phyloP scores from a whole-genome alignment of 1,140 invertebrate genomes.

The Drosophila virilis region DNA sequence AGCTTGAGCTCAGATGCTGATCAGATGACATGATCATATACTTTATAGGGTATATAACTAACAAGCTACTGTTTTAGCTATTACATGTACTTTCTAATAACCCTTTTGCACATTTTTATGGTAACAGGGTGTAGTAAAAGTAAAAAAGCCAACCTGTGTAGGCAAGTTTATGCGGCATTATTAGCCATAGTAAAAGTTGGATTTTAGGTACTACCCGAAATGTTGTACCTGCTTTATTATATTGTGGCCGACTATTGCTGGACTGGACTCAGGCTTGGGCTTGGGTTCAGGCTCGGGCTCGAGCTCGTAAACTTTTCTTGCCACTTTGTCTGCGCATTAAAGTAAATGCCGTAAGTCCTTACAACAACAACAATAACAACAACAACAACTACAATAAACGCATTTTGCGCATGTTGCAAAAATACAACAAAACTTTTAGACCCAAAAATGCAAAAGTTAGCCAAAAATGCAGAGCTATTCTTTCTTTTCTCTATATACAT shows the following conservation, averaged over 20 bases:
- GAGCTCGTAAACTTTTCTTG: conserved; percentile 72
- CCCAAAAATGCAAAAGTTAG: conserved; percentile 52
- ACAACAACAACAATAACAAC: conserved; percentile 32
- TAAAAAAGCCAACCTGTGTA: conserved; percentile 56
- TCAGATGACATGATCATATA: not conserved
- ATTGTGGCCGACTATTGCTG: conserved; percentile 48
- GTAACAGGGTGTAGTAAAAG: conserved; percentile 5
- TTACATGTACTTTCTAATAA: not conserved
- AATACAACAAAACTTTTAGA: conserved; percentile 62
- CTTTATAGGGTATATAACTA: not conserved
- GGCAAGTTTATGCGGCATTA: conserved; percentile 75
- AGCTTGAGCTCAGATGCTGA: too few species aligned
- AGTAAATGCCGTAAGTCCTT: conserved; percentile 62
- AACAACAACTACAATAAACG: conserved; percentile 23
- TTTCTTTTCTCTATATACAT: conserved; percentile 44
- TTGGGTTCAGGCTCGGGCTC: conserved; percentile 3
- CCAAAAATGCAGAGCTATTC: conserved; percentile 58
- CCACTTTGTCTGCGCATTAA: conserved; percentile 70
- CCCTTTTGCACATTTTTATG: not conserved
- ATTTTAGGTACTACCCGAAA: conserved; percentile 62
- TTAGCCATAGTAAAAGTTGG: conserved; percentile 78
- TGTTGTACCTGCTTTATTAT: conserved; percentile 72
- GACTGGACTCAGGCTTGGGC: conserved; percentile 5
- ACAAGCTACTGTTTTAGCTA: not conserved
- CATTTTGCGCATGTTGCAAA: conserved; percentile 55